These are phyloP conservation scores for Nezara viridula DNA, from an alignment of 2,888 invertebrate genomes.

Conservation along the genomic window DNA sequence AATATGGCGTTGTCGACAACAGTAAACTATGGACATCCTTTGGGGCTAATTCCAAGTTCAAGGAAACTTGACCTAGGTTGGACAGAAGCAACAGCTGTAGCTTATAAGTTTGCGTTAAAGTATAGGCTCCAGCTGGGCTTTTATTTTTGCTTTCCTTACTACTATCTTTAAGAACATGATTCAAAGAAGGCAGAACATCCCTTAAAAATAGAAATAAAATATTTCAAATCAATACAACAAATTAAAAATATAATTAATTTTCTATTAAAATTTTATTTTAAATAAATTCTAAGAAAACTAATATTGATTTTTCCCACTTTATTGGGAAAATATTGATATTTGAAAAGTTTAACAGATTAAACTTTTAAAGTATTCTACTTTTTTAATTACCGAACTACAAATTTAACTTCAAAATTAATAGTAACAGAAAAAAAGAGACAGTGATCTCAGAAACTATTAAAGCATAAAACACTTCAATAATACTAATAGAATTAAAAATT, in stretches of 20 bases:
- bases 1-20: conserved; percentile 71
- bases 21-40: conserved; percentile 68
- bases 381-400: no score
- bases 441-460: no score
- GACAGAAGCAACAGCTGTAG: conserved; percentile 66
- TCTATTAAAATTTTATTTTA: no score
- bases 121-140: conserved; percentile 65
- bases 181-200: conserved; percentile 66
- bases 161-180: conserved; percentile 64
- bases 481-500: not conserved
- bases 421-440: no score
- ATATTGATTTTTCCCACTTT: no score
- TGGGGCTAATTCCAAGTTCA: conserved; percentile 65
- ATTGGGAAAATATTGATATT: no score
- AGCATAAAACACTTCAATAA: no score
- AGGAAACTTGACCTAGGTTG: conserved; percentile 65
- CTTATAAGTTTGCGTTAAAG: conserved; percentile 67
- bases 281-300: not conserved
- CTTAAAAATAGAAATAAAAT: conserved; percentile 62
- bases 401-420: no score
- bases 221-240: not conserved
- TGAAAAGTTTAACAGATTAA: no score
- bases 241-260: not conserved
- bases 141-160: conserved; percentile 65
- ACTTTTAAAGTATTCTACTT: no score